phyloP scores from a whole-genome alignment of 2,888 invertebrate species.

The Chaetoderma sp. region DNA sequence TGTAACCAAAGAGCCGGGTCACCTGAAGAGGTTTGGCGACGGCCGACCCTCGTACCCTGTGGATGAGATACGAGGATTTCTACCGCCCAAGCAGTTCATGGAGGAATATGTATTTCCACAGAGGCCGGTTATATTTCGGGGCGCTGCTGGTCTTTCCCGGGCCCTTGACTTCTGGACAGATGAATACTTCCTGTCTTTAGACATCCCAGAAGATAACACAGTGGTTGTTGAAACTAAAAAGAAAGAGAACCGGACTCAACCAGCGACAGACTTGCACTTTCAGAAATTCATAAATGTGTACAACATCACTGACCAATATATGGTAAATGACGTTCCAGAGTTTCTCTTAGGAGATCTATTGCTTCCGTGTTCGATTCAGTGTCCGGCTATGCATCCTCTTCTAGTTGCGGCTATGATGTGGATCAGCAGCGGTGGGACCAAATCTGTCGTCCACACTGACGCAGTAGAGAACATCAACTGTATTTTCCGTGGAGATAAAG shows the following conservation, averaged over 20 bases:
- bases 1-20: constrained; percentile 46
- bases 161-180: constrained; percentile 61
- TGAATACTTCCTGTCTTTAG: constrained; percentile 55
- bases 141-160: constrained; percentile 52
- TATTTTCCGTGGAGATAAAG: constrained; percentile 60
- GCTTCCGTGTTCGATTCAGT: constrained; percentile 62
- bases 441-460: constrained; percentile 68
- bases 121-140: constrained; percentile 58
- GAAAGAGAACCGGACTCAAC: constrained; percentile 60
- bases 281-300: constrained; percentile 59
- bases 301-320: constrained; percentile 58
- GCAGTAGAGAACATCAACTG: constrained; percentile 68
- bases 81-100: constrained; percentile 52
- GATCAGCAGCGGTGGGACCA: constrained; percentile 68
- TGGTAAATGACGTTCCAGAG: constrained; percentile 61
- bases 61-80: constrained; percentile 52
- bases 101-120: constrained; percentile 46
- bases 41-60: constrained; percentile 43
- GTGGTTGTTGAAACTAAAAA: constrained; percentile 62
- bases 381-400: constrained; percentile 46
- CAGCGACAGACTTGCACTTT: constrained; percentile 49
- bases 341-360: constrained; percentile 59
- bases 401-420: constrained; percentile 64
- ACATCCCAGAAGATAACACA: constrained; percentile 42
- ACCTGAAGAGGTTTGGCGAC: constrained; percentile 58